Evolutionary conservation across 2,113 vertebrate genomes (phyloP).

Genomic region (Chlorodrepanis virens): DNA sequence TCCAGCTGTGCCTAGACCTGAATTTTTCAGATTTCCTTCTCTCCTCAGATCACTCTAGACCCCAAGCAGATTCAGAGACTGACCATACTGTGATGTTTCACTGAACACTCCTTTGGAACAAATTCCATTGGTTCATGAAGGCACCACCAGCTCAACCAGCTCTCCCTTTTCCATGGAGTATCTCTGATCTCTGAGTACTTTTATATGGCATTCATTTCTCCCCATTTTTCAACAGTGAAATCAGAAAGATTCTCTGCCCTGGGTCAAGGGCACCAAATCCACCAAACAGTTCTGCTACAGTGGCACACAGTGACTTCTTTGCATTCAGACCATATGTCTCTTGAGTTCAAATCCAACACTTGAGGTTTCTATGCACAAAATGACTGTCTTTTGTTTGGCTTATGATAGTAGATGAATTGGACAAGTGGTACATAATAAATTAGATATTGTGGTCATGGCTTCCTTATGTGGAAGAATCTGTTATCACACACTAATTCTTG

Average conservation of each 20-base stretch:
- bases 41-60: neutral
- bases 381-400: neutral
- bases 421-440: neutral
- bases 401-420: neutral
- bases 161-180: neutral
- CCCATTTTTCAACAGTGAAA: neutral
- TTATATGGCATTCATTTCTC: neutral
- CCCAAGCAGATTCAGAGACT: neutral
- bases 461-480: neutral
- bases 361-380: neutral
- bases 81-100: neutral
- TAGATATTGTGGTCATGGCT: neutral
- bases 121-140: neutral
- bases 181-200: neutral
- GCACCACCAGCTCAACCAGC: neutral
- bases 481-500: neutral
- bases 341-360: neutral
- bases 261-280: neutral
- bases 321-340: rapidly evolving
- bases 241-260: neutral
- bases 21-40: neutral
- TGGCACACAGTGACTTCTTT: neutral
- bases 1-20: neutral
- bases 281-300: neutral
- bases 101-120: neutral